phyloP scores from a whole-genome alignment of 1,140 invertebrate species.

The Schlechtendalia chinensis region DNA sequence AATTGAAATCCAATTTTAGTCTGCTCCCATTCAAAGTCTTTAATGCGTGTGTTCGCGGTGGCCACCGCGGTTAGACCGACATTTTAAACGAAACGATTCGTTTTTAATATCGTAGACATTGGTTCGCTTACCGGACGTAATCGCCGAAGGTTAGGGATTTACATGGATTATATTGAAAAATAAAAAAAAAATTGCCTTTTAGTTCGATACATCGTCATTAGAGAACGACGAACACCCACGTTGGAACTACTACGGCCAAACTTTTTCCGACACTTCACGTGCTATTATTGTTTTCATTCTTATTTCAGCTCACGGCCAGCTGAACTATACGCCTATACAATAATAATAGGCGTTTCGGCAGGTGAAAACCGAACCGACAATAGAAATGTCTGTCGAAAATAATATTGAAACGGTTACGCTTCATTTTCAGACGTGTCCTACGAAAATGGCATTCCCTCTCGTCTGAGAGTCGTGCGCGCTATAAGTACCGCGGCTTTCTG shows the following conservation, averaged over 20 bases:
- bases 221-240: too few relatives aligned
- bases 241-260: neutral
- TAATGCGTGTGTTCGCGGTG: too few relatives aligned
- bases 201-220: too few relatives aligned
- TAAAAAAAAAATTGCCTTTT: too few relatives aligned
- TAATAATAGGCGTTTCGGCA: neutral
- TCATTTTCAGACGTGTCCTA: neutral
- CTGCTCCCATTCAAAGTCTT: neutral
- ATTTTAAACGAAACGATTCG: neutral
- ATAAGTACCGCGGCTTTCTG: neutral
- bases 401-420: neutral
- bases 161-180: too few relatives aligned
- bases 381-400: neutral
- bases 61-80: neutral
- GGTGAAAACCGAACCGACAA: conserved; percentile 3
- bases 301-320: neutral
- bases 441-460: neutral
- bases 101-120: neutral
- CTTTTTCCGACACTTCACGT: neutral
- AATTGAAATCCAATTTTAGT: neutral
- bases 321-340: neutral
- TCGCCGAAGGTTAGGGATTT: neutral
- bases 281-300: neutral
- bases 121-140: neutral
- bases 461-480: neutral